Evolutionary conservation across 2,797 vertebrate species (phyloP), one percentile per base, ranked within the genome.

Genomic region (Chelon auratus): DNA sequence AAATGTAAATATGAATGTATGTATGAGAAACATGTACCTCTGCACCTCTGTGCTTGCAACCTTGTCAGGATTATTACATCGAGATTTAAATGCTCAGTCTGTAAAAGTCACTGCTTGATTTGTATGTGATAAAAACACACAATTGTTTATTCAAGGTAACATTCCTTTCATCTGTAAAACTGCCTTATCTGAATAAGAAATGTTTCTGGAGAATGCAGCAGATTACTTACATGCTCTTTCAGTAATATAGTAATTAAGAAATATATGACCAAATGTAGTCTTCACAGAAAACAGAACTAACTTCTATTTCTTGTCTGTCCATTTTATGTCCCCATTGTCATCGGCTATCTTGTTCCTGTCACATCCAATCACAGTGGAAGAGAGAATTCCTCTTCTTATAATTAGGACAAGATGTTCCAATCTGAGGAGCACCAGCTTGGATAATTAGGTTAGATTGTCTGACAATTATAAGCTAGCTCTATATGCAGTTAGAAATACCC

Each of bases 351-450:
- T 71, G 90, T 92, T 86, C 82, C 81, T 86, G 93, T 95, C 94
- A 94, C 93, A 94, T 93, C 89, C 90, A 93, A 92, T 93, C 92
- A 95, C 84, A 90, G 87, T 77, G 85, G 85, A 93, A 82, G 84
- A 86, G 75, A 84, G 84, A 90, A 87, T 88, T 92, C 90, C 90
- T 75, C 75, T 86, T 72, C 83, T 93, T 90, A 93, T 95, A 94
- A 95, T 95, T 95, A 95, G 93, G 89, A 93, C 91, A 91, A 82
- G 83, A 59, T 92, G 91, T 93, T 94, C 87, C 79, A 70, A 77
- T 90, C 83, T 84, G 80, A 86, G 78, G 67, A 70, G 65, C 65
- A 62, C 30, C 17, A 68, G 64, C 52, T 62, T 33, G 56, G 72
- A 92, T 93, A 94, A 94, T 93, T 95, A 93, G 74, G 42, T 70